phyloP scores from a whole-genome alignment of 1,140 invertebrate species.

The Plectrocnemia conspersa region DNA sequence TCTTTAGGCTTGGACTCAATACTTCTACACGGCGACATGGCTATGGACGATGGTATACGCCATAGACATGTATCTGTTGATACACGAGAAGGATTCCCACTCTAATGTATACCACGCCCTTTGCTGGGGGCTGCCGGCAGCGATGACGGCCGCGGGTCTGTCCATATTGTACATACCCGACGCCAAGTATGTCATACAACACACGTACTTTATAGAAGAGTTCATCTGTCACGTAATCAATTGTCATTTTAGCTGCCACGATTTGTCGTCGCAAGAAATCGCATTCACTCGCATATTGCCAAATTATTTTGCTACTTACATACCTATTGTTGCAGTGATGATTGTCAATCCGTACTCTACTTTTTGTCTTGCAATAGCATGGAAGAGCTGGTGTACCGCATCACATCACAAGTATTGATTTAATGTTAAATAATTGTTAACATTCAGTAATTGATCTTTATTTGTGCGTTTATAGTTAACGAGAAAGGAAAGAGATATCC shows the following conservation, averaged over 20 bases:
- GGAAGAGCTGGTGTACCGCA: slow-evolving; percentile 56
- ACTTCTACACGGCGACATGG: slow-evolving; percentile 80
- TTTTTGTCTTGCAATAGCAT: slow-evolving; percentile 59
- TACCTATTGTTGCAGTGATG: slow-evolving; percentile 70
- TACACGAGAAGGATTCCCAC: slow-evolving; percentile 57
- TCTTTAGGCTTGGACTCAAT: slow-evolving; percentile 74
- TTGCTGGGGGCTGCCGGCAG: slow-evolving; percentile 66
- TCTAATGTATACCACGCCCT: slow-evolving; percentile 60
- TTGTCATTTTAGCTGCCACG: slow-evolving; percentile 65
- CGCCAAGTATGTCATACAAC: slow-evolving; percentile 60
- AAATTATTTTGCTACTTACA: slow-evolving; percentile 71
- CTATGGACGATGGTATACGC: slow-evolving; percentile 81
- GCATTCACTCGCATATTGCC: slow-evolving; percentile 66
- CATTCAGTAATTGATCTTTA: not conserved
- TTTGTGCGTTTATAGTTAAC: slow-evolving; percentile 55
- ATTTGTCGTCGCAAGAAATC: slow-evolving; percentile 53
- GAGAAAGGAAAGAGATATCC: slow-evolving; percentile 63
- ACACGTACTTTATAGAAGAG: not conserved
- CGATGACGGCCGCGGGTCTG: slow-evolving; percentile 63
- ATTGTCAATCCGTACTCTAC: slow-evolving; percentile 71
- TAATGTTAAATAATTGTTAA: slow-evolving; percentile 1
- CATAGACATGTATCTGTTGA: slow-evolving; percentile 66
- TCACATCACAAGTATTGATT: slow-evolving; percentile 49
- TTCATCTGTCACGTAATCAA: slow-evolving; percentile 14
- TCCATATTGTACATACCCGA: slow-evolving; percentile 69